Conservation (phyloP, 2,888 invertebrate species). For the Lepidonotus clava region DNA sequence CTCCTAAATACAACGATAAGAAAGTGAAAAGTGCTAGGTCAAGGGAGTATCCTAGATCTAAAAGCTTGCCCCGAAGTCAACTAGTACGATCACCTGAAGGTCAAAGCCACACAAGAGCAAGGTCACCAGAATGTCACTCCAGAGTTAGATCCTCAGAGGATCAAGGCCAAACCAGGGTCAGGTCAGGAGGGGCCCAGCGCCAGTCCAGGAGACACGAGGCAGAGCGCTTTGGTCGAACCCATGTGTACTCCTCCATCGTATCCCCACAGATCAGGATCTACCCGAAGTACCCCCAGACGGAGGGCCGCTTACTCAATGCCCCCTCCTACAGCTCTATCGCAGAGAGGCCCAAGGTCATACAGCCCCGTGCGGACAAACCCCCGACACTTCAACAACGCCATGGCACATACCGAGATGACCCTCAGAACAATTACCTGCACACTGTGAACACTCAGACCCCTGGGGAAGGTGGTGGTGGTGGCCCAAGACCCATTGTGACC, state of each 20-base stretch:
- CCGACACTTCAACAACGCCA: not conserved
- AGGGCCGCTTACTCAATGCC: not conserved
- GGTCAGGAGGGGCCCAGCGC: not conserved
- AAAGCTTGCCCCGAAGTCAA: no score
- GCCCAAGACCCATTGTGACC: not conserved
- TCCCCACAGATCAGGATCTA: conserved; percentile 40
- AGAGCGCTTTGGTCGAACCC: not conserved
- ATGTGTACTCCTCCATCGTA: conserved; percentile 17
- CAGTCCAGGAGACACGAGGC: not conserved
- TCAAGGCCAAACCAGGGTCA: no score
- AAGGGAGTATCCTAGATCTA: no score
- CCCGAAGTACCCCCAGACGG: not conserved
- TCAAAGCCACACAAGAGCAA: no score
- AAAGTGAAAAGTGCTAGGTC: no score
- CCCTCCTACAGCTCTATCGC: conserved; percentile 19
- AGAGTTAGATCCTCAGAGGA: no score
- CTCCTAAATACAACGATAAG: no score
- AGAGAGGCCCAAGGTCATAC: no score
- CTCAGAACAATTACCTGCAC: not conserved
- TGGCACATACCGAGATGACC: not conserved
- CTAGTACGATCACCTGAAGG: no score
- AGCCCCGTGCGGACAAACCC: not conserved
- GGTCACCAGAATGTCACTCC: no score
- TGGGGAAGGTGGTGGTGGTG: not conserved
- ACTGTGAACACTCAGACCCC: not conserved